phyloP scores from a whole-genome alignment of 2,888 invertebrate genomes.

The Pecten maximus region DNA sequence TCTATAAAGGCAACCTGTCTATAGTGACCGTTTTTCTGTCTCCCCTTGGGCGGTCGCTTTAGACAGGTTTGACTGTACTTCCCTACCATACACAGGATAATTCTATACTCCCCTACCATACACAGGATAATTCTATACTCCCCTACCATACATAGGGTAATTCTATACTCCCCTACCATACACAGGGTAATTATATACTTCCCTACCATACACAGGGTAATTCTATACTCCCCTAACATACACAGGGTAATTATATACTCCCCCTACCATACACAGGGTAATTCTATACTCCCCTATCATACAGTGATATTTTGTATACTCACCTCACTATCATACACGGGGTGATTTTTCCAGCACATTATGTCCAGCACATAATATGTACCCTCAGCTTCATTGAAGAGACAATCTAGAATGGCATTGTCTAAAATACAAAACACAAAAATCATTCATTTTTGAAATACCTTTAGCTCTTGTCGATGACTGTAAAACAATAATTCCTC shows the following conservation, averaged over 20 bases:
- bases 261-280: too few species aligned
- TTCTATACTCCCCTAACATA: not conserved
- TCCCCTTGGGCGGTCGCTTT: too few species aligned
- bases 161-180: not conserved
- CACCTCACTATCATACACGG: slow-evolving; percentile 90
- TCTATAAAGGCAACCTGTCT: too few species aligned
- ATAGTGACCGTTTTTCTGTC: too few species aligned
- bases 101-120: not conserved
- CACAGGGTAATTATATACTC: not conserved
- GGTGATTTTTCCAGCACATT: slow-evolving; percentile 90
- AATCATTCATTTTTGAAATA: slow-evolving; percentile 30
- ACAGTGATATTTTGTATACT: slow-evolving; percentile 83
- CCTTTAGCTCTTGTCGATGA: too few species aligned
- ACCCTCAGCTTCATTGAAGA: slow-evolving; percentile 86
- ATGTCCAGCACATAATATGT: slow-evolving; percentile 92
- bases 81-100: slow-evolving; percentile 78
- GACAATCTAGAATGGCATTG: slow-evolving; percentile 91
- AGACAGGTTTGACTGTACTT: too few species aligned
- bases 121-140: not conserved
- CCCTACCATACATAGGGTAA: not conserved
- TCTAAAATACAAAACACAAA: slow-evolving; percentile 75
- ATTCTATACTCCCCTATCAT: slow-evolving; percentile 85
- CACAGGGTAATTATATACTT: not conserved
- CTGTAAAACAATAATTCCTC: too few species aligned
- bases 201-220: not conserved